A percentile compares a stretch with the other conserved stretches of the same genome.
Evolutionary conservation across 1,140 invertebrate genomes (phyloP).

Genomic region (Camponotus pennsylvanicus): DNA sequence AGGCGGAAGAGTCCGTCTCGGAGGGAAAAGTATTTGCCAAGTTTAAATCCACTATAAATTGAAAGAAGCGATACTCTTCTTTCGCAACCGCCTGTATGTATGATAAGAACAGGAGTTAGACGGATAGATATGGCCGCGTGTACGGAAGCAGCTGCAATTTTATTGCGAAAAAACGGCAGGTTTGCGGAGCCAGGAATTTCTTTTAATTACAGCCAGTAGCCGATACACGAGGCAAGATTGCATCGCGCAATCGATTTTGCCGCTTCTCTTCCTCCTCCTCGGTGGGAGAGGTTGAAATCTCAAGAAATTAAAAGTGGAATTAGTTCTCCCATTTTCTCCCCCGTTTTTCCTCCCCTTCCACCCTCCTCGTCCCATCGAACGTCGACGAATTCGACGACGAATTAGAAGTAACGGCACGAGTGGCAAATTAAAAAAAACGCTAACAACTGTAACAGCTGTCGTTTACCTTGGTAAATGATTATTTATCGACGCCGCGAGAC

Average conservation of each 20-base stretch:
- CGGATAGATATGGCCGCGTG: neutral
- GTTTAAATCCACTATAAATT: constrained; percentile 51
- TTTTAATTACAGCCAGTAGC: constrained; percentile 60
- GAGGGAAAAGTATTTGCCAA: constrained; percentile 2
- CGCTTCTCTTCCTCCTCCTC: neutral
- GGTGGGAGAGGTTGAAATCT: constrained; percentile 36
- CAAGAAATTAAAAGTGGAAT: constrained; percentile 66
- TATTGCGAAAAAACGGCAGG: constrained; percentile 42
- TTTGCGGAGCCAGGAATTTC: constrained; percentile 47
- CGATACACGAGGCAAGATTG: constrained; percentile 57
- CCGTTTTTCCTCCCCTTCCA: neutral
- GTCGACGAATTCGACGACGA: constrained; percentile 49
- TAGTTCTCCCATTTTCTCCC: constrained; percentile 49
- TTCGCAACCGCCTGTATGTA: neutral
- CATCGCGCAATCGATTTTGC: constrained; percentile 48
- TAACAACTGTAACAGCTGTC: constrained; percentile 12
- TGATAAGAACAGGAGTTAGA: constrained; percentile 9
- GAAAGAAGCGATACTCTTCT: neutral
- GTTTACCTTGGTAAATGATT: constrained; percentile 43
- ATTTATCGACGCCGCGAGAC: constrained; percentile 38
- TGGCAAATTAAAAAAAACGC: constrained; percentile 39
- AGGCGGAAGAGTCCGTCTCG: neutral
- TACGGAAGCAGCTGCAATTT: constrained; percentile 44
- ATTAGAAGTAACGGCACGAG: constrained; percentile 36
- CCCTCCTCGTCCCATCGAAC: neutral